Evolutionary conservation across 2,113 vertebrate species (phyloP).

Genomic region (Puntigrus tetrazona): DNA sequence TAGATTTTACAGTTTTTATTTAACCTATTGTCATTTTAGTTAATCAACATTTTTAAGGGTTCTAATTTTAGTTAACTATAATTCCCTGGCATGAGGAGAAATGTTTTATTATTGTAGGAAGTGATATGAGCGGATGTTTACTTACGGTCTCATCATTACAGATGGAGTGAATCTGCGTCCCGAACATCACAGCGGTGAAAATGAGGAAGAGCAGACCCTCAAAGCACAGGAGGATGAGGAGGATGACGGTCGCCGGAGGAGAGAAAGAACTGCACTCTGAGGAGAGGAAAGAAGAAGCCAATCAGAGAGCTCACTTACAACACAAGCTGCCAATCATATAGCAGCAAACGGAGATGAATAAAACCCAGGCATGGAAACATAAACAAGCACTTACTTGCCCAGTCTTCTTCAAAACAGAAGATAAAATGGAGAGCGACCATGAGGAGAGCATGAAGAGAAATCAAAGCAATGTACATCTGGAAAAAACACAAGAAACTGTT

Average conservation of each 20-base stretch:
- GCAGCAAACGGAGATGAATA: neutral
- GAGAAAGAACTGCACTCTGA: conserved; percentile 96
- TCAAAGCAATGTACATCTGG: conserved; percentile 99
- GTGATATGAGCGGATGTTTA: neutral
- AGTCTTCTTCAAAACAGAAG: conserved; percentile 95
- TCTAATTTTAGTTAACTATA: neutral
- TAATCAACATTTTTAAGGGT: too few species aligned
- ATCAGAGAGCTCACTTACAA: neutral
- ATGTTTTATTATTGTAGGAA: neutral
- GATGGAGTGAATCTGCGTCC: conserved; percentile 97
- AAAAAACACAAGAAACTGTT: conserved; percentile 60
- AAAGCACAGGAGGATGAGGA: conserved; percentile 95
- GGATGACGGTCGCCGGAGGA: conserved; percentile 92
- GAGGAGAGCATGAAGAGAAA: conserved; percentile 90
- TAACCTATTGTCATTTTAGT: neutral
- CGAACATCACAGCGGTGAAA: conserved; percentile 98
- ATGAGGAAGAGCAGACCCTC: conserved; percentile 96
- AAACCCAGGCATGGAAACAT: neutral
- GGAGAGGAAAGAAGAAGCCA: conserved; percentile 38
- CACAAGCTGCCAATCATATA: neutral
- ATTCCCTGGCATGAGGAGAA: neutral
- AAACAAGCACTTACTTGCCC: conserved; percentile 84
- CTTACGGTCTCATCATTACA: conserved; percentile 96
- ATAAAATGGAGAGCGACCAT: conserved; percentile 96
- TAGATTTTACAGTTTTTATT: neutral